phyloP scores from a whole-genome alignment of 2,888 invertebrate genomes.

The Chironomus tentans region DNA sequence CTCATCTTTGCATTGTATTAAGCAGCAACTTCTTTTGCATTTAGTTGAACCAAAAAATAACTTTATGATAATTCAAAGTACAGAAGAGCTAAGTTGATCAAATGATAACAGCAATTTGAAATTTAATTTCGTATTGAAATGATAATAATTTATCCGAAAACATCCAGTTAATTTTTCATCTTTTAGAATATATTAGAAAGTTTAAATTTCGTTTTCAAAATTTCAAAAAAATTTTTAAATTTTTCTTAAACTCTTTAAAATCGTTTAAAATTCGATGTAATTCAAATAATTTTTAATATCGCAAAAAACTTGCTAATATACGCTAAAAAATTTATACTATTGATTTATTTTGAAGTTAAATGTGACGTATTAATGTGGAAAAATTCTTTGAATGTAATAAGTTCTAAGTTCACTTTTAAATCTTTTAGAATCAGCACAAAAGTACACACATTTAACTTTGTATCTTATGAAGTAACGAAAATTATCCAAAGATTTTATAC shows the following conservation, averaged over 20 bases:
- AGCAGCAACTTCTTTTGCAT: conserved; percentile 27
- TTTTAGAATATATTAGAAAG: conserved; percentile 9
- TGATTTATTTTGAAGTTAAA: too few species aligned
- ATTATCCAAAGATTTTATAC: neutral
- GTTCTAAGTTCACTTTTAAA: too few species aligned
- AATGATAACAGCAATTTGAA: neutral
- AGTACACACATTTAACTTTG: too few species aligned
- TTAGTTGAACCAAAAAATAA: conserved; percentile 19
- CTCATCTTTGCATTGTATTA: conserved; percentile 6
- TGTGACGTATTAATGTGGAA: too few species aligned
- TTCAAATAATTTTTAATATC: too few species aligned
- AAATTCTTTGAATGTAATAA: too few species aligned
- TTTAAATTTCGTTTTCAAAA: neutral
- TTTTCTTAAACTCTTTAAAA: too few species aligned
- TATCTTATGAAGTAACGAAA: neutral
- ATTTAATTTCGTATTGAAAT: neutral
- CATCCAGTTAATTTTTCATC: neutral
- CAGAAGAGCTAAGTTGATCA: conserved; percentile 11
- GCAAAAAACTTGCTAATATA: too few species aligned
- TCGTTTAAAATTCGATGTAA: too few species aligned
- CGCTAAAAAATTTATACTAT: too few species aligned
- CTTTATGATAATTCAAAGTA: neutral
- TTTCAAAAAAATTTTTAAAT: too few species aligned
- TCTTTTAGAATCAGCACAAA: too few species aligned
- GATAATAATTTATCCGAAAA: neutral